Evolutionary conservation across 1,140 invertebrate genomes (phyloP).

Genomic region (Myzus persicae): DNA sequence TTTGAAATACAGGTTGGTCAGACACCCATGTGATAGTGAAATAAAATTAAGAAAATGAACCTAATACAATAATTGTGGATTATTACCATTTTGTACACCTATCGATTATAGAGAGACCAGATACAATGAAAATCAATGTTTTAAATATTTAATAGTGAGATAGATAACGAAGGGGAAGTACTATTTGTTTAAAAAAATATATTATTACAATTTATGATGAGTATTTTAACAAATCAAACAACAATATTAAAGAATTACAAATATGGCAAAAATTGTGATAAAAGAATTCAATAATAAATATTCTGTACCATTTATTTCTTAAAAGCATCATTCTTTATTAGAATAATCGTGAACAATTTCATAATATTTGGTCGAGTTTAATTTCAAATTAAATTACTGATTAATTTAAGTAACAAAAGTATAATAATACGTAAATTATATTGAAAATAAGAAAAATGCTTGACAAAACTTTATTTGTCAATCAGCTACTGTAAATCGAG

Average conservation of each 20-base stretch:
- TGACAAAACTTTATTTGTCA: neutral
- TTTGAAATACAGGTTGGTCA: neutral
- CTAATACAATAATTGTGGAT: neutral
- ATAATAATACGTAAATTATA: neutral
- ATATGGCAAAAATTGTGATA: neutral
- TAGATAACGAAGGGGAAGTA: neutral
- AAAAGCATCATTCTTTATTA: neutral
- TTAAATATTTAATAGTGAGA: neutral
- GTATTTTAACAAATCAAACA: neutral
- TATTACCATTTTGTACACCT: neutral
- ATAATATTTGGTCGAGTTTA: neutral
- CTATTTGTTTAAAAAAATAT: neutral
- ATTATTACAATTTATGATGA: neutral
- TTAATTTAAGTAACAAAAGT: neutral
- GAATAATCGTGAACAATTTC: neutral
- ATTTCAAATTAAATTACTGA: neutral
- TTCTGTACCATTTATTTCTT: neutral
- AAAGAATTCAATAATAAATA: neutral
- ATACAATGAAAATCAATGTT: neutral
- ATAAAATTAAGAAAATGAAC: neutral
- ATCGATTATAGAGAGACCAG: neutral
- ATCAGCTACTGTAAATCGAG: neutral
- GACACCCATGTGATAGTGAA: neutral
- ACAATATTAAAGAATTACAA: neutral
- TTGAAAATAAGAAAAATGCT: neutral